A percentile compares a stretch with the other conserved stretches of the same genome.
Evolutionary conservation across 2,113 vertebrate species (phyloP).

Genomic region (Nymphicus hollandicus): DNA sequence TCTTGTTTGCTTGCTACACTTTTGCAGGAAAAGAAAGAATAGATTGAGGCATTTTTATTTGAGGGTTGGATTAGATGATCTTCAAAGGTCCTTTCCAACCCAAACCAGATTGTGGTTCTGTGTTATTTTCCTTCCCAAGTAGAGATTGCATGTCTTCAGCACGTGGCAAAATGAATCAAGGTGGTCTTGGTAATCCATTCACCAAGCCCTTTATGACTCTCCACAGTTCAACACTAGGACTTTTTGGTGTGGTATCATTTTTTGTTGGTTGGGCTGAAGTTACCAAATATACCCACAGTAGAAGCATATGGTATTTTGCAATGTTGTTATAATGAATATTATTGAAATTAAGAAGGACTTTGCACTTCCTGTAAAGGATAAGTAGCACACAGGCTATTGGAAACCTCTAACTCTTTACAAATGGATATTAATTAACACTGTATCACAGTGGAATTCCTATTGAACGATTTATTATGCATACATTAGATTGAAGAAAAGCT

Average conservation of each 20-base stretch:
- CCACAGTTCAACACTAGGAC: background rate
- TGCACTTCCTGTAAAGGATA: background rate
- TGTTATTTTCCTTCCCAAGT: background rate
- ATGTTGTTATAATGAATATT: constrained; percentile 33
- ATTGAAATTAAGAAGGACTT: constrained; percentile 51
- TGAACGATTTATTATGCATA: constrained; percentile 30
- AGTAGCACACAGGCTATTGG: background rate
- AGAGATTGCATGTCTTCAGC: background rate
- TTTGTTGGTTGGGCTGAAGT: constrained; percentile 26
- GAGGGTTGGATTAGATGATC: background rate
- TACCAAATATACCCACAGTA: constrained; percentile 27
- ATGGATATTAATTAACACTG: constrained; percentile 45
- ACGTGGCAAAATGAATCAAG: background rate
- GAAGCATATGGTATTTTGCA: constrained; percentile 7
- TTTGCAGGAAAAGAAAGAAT: background rate
- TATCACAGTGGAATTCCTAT: background rate
- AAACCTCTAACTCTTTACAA: constrained; percentile 36
- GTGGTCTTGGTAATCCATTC: background rate
- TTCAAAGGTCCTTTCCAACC: background rate
- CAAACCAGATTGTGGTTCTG: background rate
- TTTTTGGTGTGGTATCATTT: background rate
- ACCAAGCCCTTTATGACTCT: background rate
- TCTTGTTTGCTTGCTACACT: background rate
- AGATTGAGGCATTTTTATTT: background rate
- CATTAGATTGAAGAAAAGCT: background rate